Conservation (phyloP, 2,113 vertebrate genomes). For the Brachypteracias leptosomus region DNA sequence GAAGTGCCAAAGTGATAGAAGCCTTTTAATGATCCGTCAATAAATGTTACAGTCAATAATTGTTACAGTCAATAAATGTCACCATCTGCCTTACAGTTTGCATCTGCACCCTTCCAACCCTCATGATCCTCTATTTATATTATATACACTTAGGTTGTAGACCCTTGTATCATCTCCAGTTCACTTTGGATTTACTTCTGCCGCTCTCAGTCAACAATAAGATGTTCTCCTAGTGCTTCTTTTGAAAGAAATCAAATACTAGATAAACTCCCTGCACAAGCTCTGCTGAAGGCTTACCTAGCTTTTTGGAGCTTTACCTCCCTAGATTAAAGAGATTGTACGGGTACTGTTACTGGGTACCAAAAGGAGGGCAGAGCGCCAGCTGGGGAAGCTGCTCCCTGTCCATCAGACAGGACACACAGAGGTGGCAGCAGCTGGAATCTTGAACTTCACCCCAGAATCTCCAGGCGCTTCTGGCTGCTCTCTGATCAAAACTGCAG, state of each 20-base stretch:
- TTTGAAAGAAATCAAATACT: background rate
- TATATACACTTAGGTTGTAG: background rate
- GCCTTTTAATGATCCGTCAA: background rate
- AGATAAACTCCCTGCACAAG: background rate
- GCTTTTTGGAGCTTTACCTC: background rate
- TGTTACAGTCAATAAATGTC: background rate
- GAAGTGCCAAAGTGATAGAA: background rate
- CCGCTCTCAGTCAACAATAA: background rate
- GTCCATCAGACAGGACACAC: background rate
- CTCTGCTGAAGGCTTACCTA: background rate
- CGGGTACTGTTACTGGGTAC: background rate
- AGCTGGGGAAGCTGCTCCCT: background rate
- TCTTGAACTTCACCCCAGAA: background rate
- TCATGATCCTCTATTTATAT: background rate
- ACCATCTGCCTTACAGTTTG: background rate
- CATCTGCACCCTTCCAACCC: background rate
- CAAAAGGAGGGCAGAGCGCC: background rate
- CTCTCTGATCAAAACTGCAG: background rate
- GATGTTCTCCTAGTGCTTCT: background rate
- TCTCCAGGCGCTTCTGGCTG: background rate
- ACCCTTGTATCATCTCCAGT: background rate
- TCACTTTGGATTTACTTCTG: background rate
- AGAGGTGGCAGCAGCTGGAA: background rate
- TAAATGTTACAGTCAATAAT: constrained; percentile 9
- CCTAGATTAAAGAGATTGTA: background rate